Evolutionary conservation across 2,113 vertebrate genomes (phyloP).

Genomic region (Bos indicus): DNA sequence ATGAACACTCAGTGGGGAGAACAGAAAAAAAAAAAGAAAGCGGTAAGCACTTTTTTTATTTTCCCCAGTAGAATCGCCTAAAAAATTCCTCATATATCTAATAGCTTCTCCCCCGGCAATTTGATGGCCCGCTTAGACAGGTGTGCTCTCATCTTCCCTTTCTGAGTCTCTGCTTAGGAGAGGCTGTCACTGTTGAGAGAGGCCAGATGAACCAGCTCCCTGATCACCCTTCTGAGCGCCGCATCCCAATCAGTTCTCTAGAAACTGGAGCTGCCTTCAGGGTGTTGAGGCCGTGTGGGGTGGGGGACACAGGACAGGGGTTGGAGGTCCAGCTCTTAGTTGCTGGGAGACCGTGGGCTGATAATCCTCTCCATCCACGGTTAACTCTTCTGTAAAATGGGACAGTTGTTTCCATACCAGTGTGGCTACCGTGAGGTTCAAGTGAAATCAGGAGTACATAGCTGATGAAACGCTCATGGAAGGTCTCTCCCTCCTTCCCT

Average conservation of each 20-base stretch:
- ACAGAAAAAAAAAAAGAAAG: neutral
- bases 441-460: accelerated
- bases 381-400: neutral
- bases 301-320: neutral
- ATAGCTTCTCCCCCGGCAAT: constrained; percentile 69
- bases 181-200: neutral
- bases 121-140: constrained; percentile 56
- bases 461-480: neutral
- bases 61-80: constrained; percentile 59
- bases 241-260: neutral
- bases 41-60: constrained; percentile 46
- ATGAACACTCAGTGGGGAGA: constrained; percentile 66
- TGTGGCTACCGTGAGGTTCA: accelerated
- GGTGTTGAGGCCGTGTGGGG: accelerated
- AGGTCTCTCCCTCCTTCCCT: neutral
- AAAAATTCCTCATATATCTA: constrained; percentile 76
- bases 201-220: constrained; percentile 29
- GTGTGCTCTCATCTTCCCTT: constrained; percentile 45
- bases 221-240: neutral
- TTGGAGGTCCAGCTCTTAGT: neutral
- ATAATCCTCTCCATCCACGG: accelerated
- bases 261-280: neutral
- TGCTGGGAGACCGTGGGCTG: accelerated
- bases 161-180: neutral
- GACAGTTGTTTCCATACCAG: accelerated